Evolutionary conservation across 1,140 invertebrate species (phyloP), one percentile per base, ranked within the genome.

Genomic region (Pentalonia nigronervosa): DNA sequence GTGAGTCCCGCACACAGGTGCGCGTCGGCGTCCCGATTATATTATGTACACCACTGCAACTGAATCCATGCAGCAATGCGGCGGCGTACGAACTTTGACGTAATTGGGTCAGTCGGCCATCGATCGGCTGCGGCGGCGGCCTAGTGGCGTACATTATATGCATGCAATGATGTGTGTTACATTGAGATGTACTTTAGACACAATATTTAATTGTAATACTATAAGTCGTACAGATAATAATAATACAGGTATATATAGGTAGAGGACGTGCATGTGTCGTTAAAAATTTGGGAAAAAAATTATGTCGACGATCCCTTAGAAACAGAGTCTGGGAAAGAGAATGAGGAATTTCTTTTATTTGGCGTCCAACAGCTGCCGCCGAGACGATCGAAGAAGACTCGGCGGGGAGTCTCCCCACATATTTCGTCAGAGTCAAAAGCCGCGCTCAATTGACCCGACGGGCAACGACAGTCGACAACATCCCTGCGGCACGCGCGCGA

Each of bases 31-130:
- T 36, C 81, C 36, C 11, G 30, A n/a, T 67, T n/a, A n/a, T 60
- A 60, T 30, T 25, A 14, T 25, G 83, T 86, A 9, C n/a, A 34
- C 30, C 36, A n/a, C 30, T n/a, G 41, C 89, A 20, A 90, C 60
- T 14, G 45, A 90, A 90, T 41, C 30, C 25, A 21, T 17, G 86
- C 30, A 25, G 30, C 47, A n/a, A 53, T 53, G 41, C 88, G 34
- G 34, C 34, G 50, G 34, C 87, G 8, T 30, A 90, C 53, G 53
- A 56, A 60, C 20, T 23, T 25, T 25, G 34, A 45, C 14, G 67
- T 1, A 93, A 86, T 93, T 56, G 34, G 91, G 91, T 93, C 91
- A 93, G 91, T 93, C 81, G 91, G 91, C 34, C 91, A 93, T 93
- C 91, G 91, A 93, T 93, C 48, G 67, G 48, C 36, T 14, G 23